Evolutionary conservation across 2,888 invertebrate species (phyloP).

Genomic region (Apodemia zela): DNA sequence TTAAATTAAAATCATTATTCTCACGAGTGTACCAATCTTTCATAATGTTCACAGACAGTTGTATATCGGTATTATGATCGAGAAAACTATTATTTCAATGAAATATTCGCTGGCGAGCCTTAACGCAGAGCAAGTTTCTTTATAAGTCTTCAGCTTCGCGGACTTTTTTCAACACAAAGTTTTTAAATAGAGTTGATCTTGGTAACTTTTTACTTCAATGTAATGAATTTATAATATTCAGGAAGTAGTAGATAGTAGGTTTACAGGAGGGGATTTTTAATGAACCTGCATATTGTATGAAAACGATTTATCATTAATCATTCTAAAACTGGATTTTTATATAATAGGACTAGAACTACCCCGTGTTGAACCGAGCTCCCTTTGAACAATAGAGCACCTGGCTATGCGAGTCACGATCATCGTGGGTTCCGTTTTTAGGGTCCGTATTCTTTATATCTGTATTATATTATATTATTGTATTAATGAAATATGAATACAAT

Average conservation of each 20-base stretch:
- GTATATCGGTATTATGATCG: constrained; percentile 41
- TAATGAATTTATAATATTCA: constrained; percentile 24
- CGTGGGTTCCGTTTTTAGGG: no score
- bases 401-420: no score
- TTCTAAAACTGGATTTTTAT: no score
- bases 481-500: no score
- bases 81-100: constrained; percentile 46
- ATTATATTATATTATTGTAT: no score
- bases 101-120: constrained; percentile 41
- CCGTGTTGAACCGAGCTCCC: no score
- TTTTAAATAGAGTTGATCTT: constrained; percentile 26
- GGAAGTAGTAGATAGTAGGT: not conserved
- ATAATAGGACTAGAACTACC: no score
- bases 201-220: not conserved
- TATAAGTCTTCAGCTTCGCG: constrained; percentile 33
- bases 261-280: not conserved
- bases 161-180: constrained; percentile 23
- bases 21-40: constrained; percentile 43
- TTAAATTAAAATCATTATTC: constrained; percentile 17
- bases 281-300: no score
- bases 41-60: constrained; percentile 33
- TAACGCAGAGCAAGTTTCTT: constrained; percentile 52
- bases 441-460: no score
- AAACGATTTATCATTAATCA: no score
- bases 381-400: no score